Conservation (phyloP, 64 coral and sea anemone genomes). For the Catalaphyllia jardinei region DNA sequence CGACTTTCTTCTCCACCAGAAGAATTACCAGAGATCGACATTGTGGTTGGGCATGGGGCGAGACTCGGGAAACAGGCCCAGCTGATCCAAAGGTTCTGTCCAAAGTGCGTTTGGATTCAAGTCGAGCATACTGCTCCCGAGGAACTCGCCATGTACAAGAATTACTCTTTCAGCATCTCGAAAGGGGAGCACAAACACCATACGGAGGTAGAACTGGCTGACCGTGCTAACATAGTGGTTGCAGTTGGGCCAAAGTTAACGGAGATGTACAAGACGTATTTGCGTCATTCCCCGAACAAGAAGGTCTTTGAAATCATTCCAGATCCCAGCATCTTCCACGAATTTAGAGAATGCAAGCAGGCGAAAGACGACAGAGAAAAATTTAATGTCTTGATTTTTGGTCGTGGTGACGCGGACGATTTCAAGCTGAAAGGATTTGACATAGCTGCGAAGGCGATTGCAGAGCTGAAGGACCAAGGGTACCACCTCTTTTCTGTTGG, state of each 20-base stretch:
- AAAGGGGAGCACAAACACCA: slow-evolving; percentile 1
- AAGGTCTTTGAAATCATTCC: slow-evolving; percentile 2
- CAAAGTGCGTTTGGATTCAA: slow-evolving; percentile 7
- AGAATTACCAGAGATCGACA: not conserved
- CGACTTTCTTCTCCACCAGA: not conserved
- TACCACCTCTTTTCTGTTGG: slow-evolving; percentile 30
- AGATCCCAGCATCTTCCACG: slow-evolving; percentile 18
- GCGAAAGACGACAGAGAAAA: not conserved
- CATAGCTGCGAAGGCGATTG: slow-evolving; percentile 25
- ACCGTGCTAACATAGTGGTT: slow-evolving; percentile 19
- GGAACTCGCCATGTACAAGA: slow-evolving; percentile 34
- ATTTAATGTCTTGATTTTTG: slow-evolving; percentile 37
- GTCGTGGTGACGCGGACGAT: slow-evolving; percentile 44
- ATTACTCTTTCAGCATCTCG: not conserved
- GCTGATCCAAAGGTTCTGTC: not conserved
- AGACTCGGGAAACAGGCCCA: slow-evolving; percentile 26
- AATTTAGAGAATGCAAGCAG: not conserved
- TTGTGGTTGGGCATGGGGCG: slow-evolving; percentile 27
- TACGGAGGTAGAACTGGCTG: not conserved
- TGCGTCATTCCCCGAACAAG: not conserved
- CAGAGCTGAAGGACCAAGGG: not conserved
- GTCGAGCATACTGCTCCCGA: slow-evolving; percentile 42
- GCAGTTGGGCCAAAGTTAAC: slow-evolving; percentile 33
- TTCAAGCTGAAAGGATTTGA: slow-evolving; percentile 40
- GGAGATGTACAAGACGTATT: not conserved